Evolutionary conservation across 2,888 invertebrate species (phyloP), one percentile per base, ranked within the genome.

Genomic region (Drosophila bunnanda): DNA sequence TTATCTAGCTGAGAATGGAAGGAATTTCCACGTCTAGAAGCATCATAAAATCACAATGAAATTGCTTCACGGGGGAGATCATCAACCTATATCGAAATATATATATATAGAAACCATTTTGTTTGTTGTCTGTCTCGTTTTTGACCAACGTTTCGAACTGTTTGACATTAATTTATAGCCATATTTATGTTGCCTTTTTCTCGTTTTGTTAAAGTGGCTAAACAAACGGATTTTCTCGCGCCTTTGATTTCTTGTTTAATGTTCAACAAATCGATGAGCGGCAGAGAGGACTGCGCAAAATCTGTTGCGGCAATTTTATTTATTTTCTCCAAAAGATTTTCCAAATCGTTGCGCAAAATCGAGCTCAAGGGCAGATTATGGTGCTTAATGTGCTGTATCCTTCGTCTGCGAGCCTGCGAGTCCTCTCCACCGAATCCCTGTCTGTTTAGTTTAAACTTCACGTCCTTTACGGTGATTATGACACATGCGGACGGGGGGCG

Each of bases 391-490:
- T 61, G 46, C 34, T 61, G 39, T 52, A 59, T 53, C 38, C 46
- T 39, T 20, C 38, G 55, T 48, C 34, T 20, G 56, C 32, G 30
- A 43, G 25, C 17, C 20, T 4, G 58, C 5, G 17, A 46, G 44
- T 25, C 43, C 17, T 32, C 60, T 25, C 28, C 32, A 34, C 25
- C 46, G 67, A 80, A 72, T 74, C 71, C 67, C 57, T 79, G 84
- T 84, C 84, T 84, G 88, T 74, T 86, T 79, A 77, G 86, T 80
- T 83, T 88, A 83, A 88, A 80, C 71, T 82, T 73, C 72, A 88
- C 86, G 80, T 84, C 84, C 77, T 76, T 82, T 82, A 78, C 82
- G 80, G 70, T 88, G 88, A 83, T 88, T 88, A 83, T 88, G 88
- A 86, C 84, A 79, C 82, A 87, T 76, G 76, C 60, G 38, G 22